Conservation (phyloP, 2,797 vertebrate genomes). For the Numenius phaeopus region DNA sequence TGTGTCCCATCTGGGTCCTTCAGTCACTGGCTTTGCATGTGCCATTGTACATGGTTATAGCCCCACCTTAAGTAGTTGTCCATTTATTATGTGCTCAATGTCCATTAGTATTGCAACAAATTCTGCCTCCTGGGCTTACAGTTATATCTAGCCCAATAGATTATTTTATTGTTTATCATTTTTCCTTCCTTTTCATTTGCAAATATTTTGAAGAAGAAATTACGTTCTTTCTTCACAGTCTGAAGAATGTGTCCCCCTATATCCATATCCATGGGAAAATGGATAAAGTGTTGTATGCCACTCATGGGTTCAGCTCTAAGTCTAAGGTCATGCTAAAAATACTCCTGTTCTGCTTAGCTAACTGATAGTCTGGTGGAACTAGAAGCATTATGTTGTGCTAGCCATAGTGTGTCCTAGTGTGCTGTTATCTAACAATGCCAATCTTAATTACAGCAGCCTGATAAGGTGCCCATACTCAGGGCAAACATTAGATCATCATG, state of each 20-base stretch:
- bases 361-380: background rate
- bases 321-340: background rate
- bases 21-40: background rate
- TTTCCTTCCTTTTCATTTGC: background rate
- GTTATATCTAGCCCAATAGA: background rate
- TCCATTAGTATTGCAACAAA: background rate
- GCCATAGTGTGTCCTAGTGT: background rate
- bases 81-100: background rate
- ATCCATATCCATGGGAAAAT: background rate
- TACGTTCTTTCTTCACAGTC: rapidly evolving
- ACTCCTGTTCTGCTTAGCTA: background rate
- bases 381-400: background rate
- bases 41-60: background rate
- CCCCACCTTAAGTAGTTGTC: background rate
- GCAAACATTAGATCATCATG: background rate
- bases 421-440: background rate
- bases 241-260: background rate
- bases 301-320: background rate
- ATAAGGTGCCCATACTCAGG: background rate
- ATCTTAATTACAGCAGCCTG: background rate
- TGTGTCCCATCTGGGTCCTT: background rate
- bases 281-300: background rate
- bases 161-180: background rate
- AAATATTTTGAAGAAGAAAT: background rate
- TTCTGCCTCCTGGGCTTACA: background rate